These are phyloP conservation scores for Ethmia dodecea DNA, from an alignment of 2,888 invertebrate species.

Conservation along the genomic window DNA sequence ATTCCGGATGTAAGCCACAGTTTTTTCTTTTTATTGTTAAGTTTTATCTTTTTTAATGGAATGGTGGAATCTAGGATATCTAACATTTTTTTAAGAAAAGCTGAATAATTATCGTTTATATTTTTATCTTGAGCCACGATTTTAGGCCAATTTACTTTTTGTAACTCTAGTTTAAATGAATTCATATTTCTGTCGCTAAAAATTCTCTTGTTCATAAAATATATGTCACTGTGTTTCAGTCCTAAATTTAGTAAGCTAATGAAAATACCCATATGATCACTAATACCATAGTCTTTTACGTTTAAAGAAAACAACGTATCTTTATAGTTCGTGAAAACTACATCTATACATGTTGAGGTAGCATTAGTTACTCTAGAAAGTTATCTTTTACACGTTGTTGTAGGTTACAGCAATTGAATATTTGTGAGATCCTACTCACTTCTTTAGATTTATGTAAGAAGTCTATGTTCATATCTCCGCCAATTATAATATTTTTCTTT, in stretches of 20 bases:
- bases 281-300: neutral
- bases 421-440: neutral
- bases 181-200: neutral
- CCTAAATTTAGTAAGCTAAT: neutral
- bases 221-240: neutral
- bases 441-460: neutral
- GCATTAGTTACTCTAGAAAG: neutral
- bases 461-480: conserved; percentile 1
- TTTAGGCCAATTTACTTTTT: neutral
- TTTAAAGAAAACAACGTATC: neutral
- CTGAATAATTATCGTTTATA: neutral
- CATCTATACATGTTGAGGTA: neutral
- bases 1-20: neutral
- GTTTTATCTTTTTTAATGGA: neutral
- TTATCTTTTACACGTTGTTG: neutral
- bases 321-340: neutral
- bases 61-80: neutral
- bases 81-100: neutral
- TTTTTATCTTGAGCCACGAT: neutral
- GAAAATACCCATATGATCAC: neutral
- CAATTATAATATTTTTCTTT: conserved; percentile 1
- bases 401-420: neutral
- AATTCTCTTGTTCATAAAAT: neutral
- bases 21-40: neutral
- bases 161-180: neutral